Evolutionary conservation across 2,797 vertebrate species (phyloP).

Genomic region (Channa striata): DNA sequence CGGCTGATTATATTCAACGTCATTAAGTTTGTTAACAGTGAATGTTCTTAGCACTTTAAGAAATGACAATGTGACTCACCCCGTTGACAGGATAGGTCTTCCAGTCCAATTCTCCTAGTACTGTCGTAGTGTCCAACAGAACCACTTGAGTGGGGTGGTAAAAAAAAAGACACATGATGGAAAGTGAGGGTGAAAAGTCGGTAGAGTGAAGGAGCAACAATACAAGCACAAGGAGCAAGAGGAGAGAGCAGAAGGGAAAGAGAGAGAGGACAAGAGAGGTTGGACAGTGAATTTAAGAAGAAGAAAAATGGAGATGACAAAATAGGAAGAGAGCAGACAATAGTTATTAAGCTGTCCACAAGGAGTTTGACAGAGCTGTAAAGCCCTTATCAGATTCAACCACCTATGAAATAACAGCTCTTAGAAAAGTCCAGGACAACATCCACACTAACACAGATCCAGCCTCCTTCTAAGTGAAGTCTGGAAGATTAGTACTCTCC

Average conservation of each 20-base stretch:
- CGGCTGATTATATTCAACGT: not conserved
- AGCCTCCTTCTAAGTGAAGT: conserved; percentile 49
- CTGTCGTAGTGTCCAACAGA: conserved; percentile 95
- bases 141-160: conserved; percentile 85
- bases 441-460: conserved; percentile 46
- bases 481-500: conserved; percentile 60
- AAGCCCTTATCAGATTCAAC: conserved; percentile 76
- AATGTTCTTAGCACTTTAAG: conserved; percentile 3
- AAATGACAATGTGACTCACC: conserved; percentile 86
- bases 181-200: conserved; percentile 48
- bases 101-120: conserved; percentile 96
- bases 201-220: conserved; percentile 36
- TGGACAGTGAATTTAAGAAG: conserved; percentile 63
- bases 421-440: conserved; percentile 61
- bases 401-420: conserved; percentile 82
- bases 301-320: conserved; percentile 74
- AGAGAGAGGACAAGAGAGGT: conserved; percentile 38
- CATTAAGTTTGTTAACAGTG: not conserved
- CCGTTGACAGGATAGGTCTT: conserved; percentile 98
- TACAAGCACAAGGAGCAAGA: conserved; percentile 49
- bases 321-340: conserved; percentile 71
- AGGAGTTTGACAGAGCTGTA: conserved; percentile 59
- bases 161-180: conserved; percentile 57
- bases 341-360: conserved; percentile 81
- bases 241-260: conserved; percentile 24